phyloP scores from a whole-genome alignment of 2,888 invertebrate genomes.

The Apoda limacodes region DNA sequence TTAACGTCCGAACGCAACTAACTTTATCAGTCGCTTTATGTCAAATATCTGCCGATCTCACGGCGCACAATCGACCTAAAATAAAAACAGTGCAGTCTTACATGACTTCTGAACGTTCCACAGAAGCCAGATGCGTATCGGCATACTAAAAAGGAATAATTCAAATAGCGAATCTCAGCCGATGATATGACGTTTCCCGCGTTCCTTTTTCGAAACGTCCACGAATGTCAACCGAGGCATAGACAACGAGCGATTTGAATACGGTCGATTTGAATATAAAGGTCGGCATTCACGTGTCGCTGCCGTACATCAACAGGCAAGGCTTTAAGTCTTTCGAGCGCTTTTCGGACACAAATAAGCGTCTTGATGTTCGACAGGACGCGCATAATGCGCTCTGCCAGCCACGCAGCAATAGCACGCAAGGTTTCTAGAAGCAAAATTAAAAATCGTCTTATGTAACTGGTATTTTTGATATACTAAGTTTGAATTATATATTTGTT shows the following conservation, averaged over 20 bases:
- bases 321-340: conserved; percentile 64
- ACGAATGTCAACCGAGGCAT: conserved; percentile 62
- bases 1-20: conserved; percentile 62
- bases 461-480: no score
- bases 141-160: conserved; percentile 40
- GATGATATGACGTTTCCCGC: conserved; percentile 27
- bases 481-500: no score
- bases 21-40: conserved; percentile 62
- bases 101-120: conserved; percentile 41
- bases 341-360: conserved; percentile 67
- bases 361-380: conserved; percentile 49
- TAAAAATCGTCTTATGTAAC: conserved; percentile 6
- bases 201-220: conserved; percentile 60
- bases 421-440: neutral
- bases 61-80: conserved; percentile 56
- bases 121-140: conserved; percentile 61
- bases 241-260: conserved; percentile 64
- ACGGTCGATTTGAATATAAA: conserved; percentile 65
- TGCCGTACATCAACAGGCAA: conserved; percentile 59
- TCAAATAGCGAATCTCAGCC: conserved; percentile 1
- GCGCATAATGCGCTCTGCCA: conserved; percentile 43
- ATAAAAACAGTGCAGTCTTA: conserved; percentile 39
- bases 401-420: conserved; percentile 11
- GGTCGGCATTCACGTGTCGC: conserved; percentile 59
- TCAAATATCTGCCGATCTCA: conserved; percentile 64